Percentiles rank a stretch among this genome's conserved stretches.
Conservation (phyloP, 2,797 vertebrate species). For the Scolopax rusticola region DNA sequence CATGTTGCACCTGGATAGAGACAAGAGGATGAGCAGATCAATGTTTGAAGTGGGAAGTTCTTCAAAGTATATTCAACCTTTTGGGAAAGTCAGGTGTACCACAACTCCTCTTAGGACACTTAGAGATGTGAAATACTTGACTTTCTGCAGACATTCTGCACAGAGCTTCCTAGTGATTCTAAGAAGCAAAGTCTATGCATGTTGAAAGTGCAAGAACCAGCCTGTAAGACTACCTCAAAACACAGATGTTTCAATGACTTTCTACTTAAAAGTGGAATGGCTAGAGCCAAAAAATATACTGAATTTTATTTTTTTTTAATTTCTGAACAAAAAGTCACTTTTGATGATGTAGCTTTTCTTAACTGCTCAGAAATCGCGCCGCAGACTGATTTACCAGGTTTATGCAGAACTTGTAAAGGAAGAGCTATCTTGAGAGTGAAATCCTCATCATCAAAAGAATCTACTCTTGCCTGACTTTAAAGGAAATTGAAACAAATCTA, state of each 20-base stretch:
- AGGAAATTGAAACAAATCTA: conserved; percentile 40
- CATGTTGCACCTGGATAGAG: not conserved
- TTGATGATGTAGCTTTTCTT: not conserved
- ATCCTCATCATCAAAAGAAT: not conserved
- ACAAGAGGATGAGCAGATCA: not conserved
- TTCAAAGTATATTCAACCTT: not conserved
- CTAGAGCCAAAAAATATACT: not conserved
- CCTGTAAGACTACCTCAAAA: not conserved
- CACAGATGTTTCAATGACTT: not conserved
- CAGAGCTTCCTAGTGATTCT: not conserved
- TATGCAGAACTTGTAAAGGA: not conserved
- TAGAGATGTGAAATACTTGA: not conserved
- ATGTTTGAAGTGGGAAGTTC: not conserved
- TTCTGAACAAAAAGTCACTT: not conserved
- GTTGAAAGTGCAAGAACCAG: not conserved
- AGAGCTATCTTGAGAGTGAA: not conserved
- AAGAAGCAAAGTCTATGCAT: not conserved
- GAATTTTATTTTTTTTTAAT: not conserved
- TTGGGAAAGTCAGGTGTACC: not conserved
- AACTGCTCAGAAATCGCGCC: not conserved
- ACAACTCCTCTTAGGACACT: too few relatives aligned
- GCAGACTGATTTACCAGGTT: not conserved
- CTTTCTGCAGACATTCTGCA: not conserved
- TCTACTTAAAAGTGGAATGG: not conserved
- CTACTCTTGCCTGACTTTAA: not conserved